Evolutionary conservation across 2,888 invertebrate species (phyloP).

Genomic region (Chelonus formosanus): DNA sequence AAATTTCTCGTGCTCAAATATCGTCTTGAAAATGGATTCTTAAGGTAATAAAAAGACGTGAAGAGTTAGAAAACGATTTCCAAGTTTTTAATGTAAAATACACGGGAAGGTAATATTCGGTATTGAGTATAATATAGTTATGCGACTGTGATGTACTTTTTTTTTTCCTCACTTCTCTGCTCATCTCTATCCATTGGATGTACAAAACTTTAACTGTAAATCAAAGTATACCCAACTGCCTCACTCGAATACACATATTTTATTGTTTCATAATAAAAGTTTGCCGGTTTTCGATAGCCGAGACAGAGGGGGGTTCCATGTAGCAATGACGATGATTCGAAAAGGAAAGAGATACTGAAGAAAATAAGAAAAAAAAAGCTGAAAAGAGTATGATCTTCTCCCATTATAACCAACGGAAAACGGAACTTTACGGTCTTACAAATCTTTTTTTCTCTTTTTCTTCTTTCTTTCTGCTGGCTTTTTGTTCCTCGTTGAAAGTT

Average conservation of each 20-base stretch:
- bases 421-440: constrained; percentile 52
- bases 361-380: constrained; percentile 3
- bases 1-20: constrained; percentile 39
- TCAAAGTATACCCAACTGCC: constrained; percentile 46
- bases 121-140: constrained; percentile 2
- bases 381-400: constrained; percentile 4
- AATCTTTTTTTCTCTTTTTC: constrained; percentile 42
- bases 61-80: constrained; percentile 45
- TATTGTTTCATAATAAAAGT: constrained; percentile 64
- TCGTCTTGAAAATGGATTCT: constrained; percentile 33
- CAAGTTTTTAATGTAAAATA: constrained; percentile 59
- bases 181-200: constrained; percentile 43
- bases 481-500: constrained; percentile 29
- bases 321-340: neutral
- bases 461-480: constrained; percentile 7
- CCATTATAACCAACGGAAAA: constrained; percentile 28
- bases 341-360: neutral
- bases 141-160: constrained; percentile 17
- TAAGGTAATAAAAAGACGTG: constrained; percentile 29
- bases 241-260: constrained; percentile 52
- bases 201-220: constrained; percentile 61
- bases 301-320: constrained; percentile 14
- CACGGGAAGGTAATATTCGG: constrained; percentile 52
- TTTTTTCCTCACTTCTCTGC: constrained; percentile 35
- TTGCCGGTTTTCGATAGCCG: constrained; percentile 48